These are phyloP conservation scores for Apostichopus californicus DNA, from an alignment of 35 echinoderm and acorn worm genomes.

Conservation along the genomic window DNA sequence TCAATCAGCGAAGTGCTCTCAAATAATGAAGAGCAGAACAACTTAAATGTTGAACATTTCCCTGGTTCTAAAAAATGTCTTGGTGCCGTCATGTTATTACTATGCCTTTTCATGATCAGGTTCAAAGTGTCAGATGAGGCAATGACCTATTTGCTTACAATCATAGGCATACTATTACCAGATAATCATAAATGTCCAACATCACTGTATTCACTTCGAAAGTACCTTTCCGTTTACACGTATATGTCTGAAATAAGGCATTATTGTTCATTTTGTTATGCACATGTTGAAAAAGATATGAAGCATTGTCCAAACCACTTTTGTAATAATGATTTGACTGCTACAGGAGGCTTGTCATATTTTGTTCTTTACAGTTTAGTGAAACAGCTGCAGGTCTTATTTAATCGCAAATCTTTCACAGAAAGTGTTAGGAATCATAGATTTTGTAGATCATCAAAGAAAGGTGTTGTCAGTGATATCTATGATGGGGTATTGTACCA, in stretches of 20 bases:
- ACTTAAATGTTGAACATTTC: neutral
- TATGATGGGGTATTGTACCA: constrained; percentile 53
- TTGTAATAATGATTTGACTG: neutral
- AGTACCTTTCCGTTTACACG: neutral
- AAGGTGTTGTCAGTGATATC: constrained; percentile 8
- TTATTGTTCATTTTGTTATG: neutral
- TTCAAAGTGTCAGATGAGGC: neutral
- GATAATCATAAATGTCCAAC: neutral
- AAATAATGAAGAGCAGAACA: neutral
- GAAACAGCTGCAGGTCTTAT: neutral
- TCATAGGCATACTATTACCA: neutral
- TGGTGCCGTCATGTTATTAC: neutral
- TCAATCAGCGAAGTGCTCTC: neutral
- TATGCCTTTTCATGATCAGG: neutral
- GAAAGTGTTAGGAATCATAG: neutral
- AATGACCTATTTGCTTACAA: neutral
- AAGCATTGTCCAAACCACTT: neutral
- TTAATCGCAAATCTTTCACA: neutral
- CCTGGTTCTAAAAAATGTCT: neutral
- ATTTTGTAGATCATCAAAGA: neutral
- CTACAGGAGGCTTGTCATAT: neutral
- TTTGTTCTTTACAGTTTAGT: neutral
- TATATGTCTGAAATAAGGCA: neutral
- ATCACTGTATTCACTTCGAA: neutral
- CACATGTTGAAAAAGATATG: neutral